Base-by-base conservation (phyloP, 2,797 vertebrate species). In the Coluber constrictor region DNA sequence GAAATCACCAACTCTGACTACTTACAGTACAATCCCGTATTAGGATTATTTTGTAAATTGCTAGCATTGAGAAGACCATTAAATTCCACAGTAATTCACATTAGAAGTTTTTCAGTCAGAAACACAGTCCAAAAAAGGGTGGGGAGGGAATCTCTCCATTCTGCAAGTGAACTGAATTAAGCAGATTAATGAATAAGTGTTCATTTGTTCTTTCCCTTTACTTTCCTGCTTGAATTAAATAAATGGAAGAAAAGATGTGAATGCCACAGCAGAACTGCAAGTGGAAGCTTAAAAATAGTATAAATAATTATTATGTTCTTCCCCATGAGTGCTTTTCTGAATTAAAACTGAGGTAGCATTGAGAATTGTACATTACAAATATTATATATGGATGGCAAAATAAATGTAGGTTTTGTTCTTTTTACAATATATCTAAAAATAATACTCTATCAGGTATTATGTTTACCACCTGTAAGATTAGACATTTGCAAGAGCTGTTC, bases 401-500 rank as follows among this genome's bases (percentile, higher is more conserved):
- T 83, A 37, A 54, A 92, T 89, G 32, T 18, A 60, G 1, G 43
- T 27, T 83, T 79, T 83, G 43, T 47, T 83, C 55, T 89, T 89
- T 92, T 27, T 43, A 29, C 29, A 27, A 23, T 25, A 1, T 20
- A 20, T 60, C 79, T 89, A 88, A 63, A 43, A 27, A 51, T 60
- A 79, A 43, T 79, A 79, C 6, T 43, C 16, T 79, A 79, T 32
- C 70, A 43, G 70, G 18, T 92, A 59, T 79, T 70, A 74, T 79
- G 20, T 89, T 89, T 92, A 83, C 51, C 37, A 92, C 43, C 23
- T 83, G n/a, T 57, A 61, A 61, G 56, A 83, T 86, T 89, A 27
- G 56, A 74, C 15, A 23, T 55, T 55, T 92, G 86, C 54, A 74
- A 70, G 94, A 94, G 94, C 87, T 94, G 87, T 94, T 95, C 66